phyloP scores from a whole-genome alignment of 2,113 vertebrate species.

The Tor tambroides region DNA sequence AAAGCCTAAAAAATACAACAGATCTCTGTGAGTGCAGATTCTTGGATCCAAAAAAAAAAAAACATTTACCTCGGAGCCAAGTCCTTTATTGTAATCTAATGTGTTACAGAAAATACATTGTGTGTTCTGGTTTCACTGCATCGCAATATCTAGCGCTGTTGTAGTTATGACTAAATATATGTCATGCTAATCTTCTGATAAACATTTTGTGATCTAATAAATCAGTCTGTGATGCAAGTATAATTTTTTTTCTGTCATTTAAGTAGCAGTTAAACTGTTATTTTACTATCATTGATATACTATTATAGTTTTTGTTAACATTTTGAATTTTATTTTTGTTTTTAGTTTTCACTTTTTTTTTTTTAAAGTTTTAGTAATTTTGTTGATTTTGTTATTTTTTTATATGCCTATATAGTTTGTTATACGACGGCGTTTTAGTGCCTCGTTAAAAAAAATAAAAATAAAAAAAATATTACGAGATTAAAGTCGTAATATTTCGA shows the following conservation, averaged over 20 bases:
- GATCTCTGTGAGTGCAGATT: neutral
- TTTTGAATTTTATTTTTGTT: too few relatives aligned
- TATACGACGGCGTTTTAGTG: too few relatives aligned
- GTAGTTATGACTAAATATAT: neutral
- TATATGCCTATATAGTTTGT: too few relatives aligned
- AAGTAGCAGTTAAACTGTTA: neutral
- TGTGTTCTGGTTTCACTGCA: neutral
- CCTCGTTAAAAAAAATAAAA: too few relatives aligned
- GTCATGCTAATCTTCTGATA: neutral
- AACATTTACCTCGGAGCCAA: neutral
- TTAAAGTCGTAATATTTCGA: too few relatives aligned
- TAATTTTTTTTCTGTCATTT: neutral
- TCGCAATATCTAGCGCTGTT: neutral
- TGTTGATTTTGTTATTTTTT: too few relatives aligned
- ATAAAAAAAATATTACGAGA: too few relatives aligned
- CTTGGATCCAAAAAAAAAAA: neutral
- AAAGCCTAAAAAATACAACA: neutral
- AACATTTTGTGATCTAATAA: neutral
- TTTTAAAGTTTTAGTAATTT: too few relatives aligned
- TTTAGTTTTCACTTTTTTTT: too few relatives aligned
- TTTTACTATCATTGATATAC: neutral
- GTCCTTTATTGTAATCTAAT: neutral
- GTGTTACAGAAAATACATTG: neutral
- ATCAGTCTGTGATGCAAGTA: neutral
- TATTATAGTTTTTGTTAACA: too few relatives aligned